Evolutionary conservation across 92 coral and sea anemone genomes (phyloP).

Genomic region (Porites lobata): DNA sequence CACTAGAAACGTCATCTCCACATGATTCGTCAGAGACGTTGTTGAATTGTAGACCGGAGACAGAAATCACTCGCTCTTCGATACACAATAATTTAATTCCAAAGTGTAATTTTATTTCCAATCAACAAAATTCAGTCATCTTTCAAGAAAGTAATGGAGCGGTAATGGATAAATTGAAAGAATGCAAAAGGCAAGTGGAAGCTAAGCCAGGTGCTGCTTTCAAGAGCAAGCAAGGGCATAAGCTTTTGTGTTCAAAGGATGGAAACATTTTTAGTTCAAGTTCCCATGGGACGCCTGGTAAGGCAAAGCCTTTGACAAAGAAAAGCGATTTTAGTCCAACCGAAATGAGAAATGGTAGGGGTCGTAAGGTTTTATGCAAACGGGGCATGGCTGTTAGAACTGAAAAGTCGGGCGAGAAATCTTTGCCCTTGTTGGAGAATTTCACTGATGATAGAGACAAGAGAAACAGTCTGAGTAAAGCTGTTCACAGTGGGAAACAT

Average conservation of each 20-base stretch:
- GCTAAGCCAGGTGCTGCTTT: background rate
- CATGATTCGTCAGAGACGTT: background rate
- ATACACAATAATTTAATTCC: background rate
- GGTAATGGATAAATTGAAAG: background rate
- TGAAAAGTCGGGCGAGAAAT: background rate
- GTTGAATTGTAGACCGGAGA: background rate
- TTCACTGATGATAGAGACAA: background rate
- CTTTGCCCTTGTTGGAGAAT: background rate
- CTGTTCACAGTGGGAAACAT: background rate
- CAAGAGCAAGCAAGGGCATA: background rate
- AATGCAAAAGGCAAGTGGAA: background rate
- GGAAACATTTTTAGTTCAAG: background rate
- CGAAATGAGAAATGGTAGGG: background rate
- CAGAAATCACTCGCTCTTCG: background rate
- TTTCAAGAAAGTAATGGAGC: background rate
- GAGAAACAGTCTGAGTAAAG: background rate
- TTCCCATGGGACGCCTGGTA: background rate
- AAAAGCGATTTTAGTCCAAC: background rate
- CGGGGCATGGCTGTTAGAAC: background rate
- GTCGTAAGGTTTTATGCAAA: background rate
- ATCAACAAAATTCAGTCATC: background rate
- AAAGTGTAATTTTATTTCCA: background rate
- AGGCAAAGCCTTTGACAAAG: background rate
- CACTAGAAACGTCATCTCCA: background rate
- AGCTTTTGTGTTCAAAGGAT: slow-evolving; percentile 5